These are phyloP conservation scores for Galbula dea DNA, from an alignment of 2,113 vertebrate genomes.

Conservation along the genomic window DNA sequence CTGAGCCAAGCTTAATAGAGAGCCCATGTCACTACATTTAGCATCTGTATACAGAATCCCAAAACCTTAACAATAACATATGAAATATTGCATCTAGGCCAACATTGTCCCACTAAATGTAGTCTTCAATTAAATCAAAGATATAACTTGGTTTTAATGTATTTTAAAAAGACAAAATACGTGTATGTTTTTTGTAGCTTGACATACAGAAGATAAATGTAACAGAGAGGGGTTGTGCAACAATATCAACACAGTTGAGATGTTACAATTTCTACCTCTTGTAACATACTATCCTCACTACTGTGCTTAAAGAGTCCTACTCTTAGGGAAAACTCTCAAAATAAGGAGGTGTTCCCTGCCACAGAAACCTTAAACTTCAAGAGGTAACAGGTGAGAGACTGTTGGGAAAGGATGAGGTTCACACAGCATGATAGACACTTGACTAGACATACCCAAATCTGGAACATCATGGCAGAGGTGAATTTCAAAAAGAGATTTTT, in stretches of 20 bases:
- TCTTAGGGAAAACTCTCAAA: not conserved
- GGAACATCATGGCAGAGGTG: not conserved
- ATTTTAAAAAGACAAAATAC: not conserved
- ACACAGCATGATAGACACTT: not conserved
- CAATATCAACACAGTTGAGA: not conserved
- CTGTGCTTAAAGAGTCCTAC: not conserved
- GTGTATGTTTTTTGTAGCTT: not conserved
- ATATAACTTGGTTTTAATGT: not conserved
- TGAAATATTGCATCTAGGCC: not conserved
- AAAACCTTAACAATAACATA: not conserved
- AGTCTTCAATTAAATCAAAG: not conserved
- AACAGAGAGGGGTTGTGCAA: not conserved
- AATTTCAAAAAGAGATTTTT: not conserved
- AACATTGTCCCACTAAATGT: not conserved
- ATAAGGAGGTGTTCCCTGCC: not conserved
- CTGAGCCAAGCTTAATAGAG: not conserved
- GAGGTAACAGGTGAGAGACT: not conserved
- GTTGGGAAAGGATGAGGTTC: not conserved
- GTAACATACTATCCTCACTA: not conserved
- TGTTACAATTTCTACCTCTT: not conserved
- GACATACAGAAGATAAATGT: not conserved
- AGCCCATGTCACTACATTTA: not conserved
- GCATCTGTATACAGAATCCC: not conserved
- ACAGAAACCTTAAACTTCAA: not conserved
- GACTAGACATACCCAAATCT: not conserved